Percentiles rank a stretch among this genome's conserved stretches.
Evolutionary conservation across 1,140 invertebrate genomes (phyloP).

Genomic region (Bacillus rossius): DNA sequence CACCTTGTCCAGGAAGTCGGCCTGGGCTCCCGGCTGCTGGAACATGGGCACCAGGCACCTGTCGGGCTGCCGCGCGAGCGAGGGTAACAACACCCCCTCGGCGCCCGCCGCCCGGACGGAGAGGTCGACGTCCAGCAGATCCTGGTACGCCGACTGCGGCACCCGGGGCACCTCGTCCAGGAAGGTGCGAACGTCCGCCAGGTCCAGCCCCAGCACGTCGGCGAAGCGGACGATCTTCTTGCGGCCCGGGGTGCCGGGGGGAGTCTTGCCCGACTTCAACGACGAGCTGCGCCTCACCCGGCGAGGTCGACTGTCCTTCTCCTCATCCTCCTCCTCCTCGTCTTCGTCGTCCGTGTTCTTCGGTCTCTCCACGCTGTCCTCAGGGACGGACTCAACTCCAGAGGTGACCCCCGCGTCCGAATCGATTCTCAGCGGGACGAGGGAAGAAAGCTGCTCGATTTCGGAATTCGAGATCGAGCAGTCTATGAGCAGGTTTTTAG

Average conservation of each 20-base stretch:
- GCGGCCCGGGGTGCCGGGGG: conserved; percentile 77
- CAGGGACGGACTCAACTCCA: conserved; percentile 43
- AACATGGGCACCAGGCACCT: conserved; percentile 68
- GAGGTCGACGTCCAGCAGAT: conserved; percentile 53
- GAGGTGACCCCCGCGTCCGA: conserved; percentile 43
- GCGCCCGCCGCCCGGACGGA: neutral
- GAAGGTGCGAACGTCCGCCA: conserved; percentile 86
- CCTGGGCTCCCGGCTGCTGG: conserved; percentile 67
- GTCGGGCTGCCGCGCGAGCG: conserved; percentile 38
- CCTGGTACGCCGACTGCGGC: conserved; percentile 77
- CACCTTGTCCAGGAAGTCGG: conserved; percentile 73
- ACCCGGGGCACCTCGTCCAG: conserved; percentile 84
- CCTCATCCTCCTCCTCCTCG: conserved; percentile 25
- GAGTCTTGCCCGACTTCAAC: conserved; percentile 85
- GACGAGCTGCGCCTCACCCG: conserved; percentile 74
- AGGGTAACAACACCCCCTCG: neutral
- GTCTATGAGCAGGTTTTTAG: neutral
- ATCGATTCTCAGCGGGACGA: too few species aligned
- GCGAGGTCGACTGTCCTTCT: conserved; percentile 44
- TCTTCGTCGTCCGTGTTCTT: neutral
- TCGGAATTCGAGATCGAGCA: neutral
- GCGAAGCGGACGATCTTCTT: conserved; percentile 96
- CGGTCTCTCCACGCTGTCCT: neutral
- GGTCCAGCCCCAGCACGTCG: conserved; percentile 86
- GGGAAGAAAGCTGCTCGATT: neutral